Base-by-base conservation (phyloP, 2,113 vertebrate species). In the Elanus axillaris region DNA sequence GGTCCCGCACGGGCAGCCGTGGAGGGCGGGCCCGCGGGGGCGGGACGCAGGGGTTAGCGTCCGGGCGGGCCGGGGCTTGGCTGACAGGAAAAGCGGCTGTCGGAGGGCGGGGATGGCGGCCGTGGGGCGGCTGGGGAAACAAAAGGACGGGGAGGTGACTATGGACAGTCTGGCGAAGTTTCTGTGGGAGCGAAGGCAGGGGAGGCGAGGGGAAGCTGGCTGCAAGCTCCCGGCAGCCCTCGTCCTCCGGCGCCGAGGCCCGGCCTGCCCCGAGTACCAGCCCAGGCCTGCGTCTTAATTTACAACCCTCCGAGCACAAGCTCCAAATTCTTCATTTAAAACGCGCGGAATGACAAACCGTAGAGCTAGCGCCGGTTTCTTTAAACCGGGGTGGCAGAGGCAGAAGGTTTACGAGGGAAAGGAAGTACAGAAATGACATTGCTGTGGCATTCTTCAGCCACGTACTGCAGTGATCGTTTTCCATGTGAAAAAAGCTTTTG, bases 261-360 rank as follows among this genome's bases (percentile, higher is more conserved):
- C 25, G 10, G 71, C 85, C 25, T 7, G 3, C 19, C 4, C 13
- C 23, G 3, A 23, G 20, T 4, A 19, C 29, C 12, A 7, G 53
- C 14, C 22, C 58, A 2, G 31, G 6, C 2, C 38, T 2, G 23
- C 7, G 1, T 2, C 63, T 31, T 8, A 10, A 3, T 16, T 36
- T 26, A 1, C 0, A 8, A 12, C 81, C 48, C n/a, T 63, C 17
- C 4, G 1, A 27, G 2, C 27, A 11, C 15, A 13, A 40, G 40
- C 25, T 16, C 13, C 21, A 19, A 0, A 6, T 40, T n/a, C 6
- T 7, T 25, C 23, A 0, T 22, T 53, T 56, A 16, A 60, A 88
- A 76, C 63, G 36, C 45, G 10, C 36, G 2, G 40, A 32, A 7
- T 23, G 72, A 12, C 27, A 45, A 66, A 12, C 7, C 34, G 0